Evolutionary conservation across 2,888 invertebrate genomes (phyloP).

Genomic region (Tiphia femorata): DNA sequence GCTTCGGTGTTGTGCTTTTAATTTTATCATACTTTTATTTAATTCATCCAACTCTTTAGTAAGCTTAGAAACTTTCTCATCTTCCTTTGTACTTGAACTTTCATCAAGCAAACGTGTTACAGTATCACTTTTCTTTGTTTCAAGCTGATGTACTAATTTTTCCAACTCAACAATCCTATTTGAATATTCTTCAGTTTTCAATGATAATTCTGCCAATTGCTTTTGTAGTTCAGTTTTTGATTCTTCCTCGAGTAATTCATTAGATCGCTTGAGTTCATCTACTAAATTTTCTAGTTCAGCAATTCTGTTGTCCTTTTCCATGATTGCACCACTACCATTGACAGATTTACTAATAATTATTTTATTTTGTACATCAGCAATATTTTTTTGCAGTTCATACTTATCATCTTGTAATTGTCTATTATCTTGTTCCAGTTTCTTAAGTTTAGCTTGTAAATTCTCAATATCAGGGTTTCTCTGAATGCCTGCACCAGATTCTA

Average conservation of each 20-base stretch:
- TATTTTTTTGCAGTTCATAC: slow-evolving; percentile 57
- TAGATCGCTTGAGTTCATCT: slow-evolving; percentile 62
- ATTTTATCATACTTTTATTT: slow-evolving; percentile 83
- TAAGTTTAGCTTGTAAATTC: slow-evolving; percentile 52
- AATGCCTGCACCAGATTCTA: slow-evolving; percentile 57
- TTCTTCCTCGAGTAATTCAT: slow-evolving; percentile 56
- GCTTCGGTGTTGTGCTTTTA: slow-evolving; percentile 79
- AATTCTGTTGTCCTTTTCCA: slow-evolving; percentile 67
- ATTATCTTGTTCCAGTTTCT: slow-evolving; percentile 54
- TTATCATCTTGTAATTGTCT: slow-evolving; percentile 59
- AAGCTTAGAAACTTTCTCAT: slow-evolving; percentile 70
- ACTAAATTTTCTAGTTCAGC: slow-evolving; percentile 66
- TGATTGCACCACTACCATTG: slow-evolving; percentile 44
- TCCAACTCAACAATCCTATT: slow-evolving; percentile 56
- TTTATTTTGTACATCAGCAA: slow-evolving; percentile 57
- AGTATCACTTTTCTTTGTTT: slow-evolving; percentile 50
- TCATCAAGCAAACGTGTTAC: slow-evolving; percentile 42
- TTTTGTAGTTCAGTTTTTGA: slow-evolving; percentile 56
- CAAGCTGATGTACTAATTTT: slow-evolving; percentile 51
- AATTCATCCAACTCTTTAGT: slow-evolving; percentile 80
- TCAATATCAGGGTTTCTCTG: slow-evolving; percentile 43
- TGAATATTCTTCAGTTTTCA: slow-evolving; percentile 55
- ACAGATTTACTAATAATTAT: slow-evolving; percentile 46
- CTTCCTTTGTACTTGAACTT: slow-evolving; percentile 46
- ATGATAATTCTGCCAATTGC: slow-evolving; percentile 50